Conservation (phyloP, 2,797 vertebrate species). For the Crax fasciolata region DNA sequence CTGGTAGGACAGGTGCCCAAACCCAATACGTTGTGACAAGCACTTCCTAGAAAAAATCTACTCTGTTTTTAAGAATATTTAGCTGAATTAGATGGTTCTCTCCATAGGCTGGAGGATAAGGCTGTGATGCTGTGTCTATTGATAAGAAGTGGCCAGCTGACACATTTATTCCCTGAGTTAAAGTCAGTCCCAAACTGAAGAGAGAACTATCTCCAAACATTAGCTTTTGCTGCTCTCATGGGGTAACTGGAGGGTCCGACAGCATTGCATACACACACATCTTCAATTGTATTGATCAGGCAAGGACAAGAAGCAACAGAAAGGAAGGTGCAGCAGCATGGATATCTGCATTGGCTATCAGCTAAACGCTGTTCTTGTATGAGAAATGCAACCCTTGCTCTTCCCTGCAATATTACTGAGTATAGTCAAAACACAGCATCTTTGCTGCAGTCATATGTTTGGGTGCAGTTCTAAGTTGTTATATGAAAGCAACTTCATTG, state of each 20-base stretch:
- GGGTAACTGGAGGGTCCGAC: not conserved
- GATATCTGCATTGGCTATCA: not conserved
- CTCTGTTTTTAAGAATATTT: not conserved
- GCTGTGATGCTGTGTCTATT: not conserved
- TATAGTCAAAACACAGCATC: accelerated
- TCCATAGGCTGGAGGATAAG: not conserved
- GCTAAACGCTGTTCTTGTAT: not conserved
- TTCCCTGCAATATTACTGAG: not conserved
- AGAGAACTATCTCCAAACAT: not conserved
- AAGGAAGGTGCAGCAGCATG: accelerated
- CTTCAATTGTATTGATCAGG: not conserved
- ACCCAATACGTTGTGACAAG: accelerated
- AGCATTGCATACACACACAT: not conserved
- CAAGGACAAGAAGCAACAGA: not conserved
- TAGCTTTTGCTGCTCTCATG: not conserved
- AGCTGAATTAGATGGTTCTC: not conserved
- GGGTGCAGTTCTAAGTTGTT: not conserved
- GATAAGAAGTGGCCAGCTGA: not conserved
- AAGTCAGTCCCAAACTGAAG: not conserved
- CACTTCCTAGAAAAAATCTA: not conserved
- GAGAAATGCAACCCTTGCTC: not conserved
- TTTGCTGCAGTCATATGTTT: not conserved
- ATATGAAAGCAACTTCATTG: not conserved
- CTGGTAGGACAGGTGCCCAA: not conserved
- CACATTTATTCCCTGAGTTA: not conserved